Conservation (phyloP, 2,113 vertebrate species). For the Phylloscopus trochiloides region DNA sequence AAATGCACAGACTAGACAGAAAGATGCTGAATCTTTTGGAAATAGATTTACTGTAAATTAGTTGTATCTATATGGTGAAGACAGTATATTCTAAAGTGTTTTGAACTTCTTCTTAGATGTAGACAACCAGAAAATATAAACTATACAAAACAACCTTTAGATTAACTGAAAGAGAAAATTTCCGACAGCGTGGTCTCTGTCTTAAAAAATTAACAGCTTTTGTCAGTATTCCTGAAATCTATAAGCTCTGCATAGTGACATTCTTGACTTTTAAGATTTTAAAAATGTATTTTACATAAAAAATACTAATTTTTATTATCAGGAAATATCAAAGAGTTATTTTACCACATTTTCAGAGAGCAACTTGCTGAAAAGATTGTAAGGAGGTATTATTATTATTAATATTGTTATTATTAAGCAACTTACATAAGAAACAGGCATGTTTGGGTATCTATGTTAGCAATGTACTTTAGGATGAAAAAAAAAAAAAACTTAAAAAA, state of each 20-base stretch:
- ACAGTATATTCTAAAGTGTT: background rate
- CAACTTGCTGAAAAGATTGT: background rate
- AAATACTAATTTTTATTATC: background rate
- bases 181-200: background rate
- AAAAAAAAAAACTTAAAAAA: background rate
- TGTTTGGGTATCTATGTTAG: background rate
- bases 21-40: background rate
- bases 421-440: background rate
- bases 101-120: background rate
- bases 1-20: background rate
- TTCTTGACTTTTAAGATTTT: background rate
- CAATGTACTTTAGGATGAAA: background rate
- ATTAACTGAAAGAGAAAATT: background rate
- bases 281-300: background rate
- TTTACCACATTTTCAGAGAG: background rate
- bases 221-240: background rate
- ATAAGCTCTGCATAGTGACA: background rate
- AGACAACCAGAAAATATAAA: background rate
- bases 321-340: background rate
- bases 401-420: background rate
- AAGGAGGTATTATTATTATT: background rate
- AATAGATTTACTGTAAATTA: background rate
- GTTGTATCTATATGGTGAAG: background rate
- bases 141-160: background rate
- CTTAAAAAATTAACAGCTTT: background rate